These are phyloP conservation scores for Cinclus mexicanus DNA, from an alignment of 2,113 vertebrate species.

Conservation along the genomic window DNA sequence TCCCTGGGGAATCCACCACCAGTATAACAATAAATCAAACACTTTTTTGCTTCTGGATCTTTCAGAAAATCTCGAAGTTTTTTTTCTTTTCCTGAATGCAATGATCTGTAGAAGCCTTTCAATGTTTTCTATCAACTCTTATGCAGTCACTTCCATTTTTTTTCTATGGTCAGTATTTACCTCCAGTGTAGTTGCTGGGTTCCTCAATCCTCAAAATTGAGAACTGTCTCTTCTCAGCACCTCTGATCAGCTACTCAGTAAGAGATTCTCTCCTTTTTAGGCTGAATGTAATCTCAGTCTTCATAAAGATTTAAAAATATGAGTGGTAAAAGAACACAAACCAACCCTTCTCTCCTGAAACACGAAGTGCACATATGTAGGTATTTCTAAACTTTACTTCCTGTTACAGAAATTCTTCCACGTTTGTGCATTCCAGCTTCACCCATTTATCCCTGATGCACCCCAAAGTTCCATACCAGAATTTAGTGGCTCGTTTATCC, in stretches of 20 bases:
- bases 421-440: neutral
- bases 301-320: neutral
- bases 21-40: neutral
- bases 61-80: neutral
- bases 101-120: neutral
- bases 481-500: neutral
- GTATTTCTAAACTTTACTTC: neutral
- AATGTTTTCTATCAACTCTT: neutral
- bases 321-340: neutral
- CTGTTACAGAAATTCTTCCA: rapidly evolving
- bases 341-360: neutral
- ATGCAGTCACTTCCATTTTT: neutral
- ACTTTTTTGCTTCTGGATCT: neutral
- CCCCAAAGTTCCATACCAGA: neutral
- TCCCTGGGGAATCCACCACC: neutral
- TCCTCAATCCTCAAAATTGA: neutral
- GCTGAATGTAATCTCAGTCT: neutral
- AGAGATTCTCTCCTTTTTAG: neutral
- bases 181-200: neutral
- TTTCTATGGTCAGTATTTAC: neutral
- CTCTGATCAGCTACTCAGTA: neutral
- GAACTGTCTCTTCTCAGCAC: neutral
- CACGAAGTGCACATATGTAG: neutral
- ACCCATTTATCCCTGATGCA: neutral
- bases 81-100: neutral